Base-by-base conservation (phyloP, 2,888 invertebrate genomes). In the Andrena flavipes region DNA sequence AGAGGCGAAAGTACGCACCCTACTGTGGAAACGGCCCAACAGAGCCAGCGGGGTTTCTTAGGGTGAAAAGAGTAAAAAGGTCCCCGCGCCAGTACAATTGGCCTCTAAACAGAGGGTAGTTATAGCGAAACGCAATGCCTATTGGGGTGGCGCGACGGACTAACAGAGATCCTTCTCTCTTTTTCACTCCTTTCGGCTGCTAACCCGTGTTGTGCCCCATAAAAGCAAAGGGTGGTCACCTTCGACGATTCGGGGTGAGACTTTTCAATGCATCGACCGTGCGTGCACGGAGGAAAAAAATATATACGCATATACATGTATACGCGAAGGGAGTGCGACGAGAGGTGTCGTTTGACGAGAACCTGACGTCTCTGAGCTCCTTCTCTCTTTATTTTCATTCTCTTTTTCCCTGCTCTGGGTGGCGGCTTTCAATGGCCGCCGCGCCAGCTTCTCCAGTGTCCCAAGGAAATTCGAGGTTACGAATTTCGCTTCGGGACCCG, bases 71-170 rank as follows among this genome's bases (percentile, higher is more conserved):
- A 89, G 86, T 89, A 88, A 89, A 90, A 89, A 90, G 90, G 80
- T 84, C 88, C 87, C 88, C 84, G 85, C 90, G 85, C 80, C 86
- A 82, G 87, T 88, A 91, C 91, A 91, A 91, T 91, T 91, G 91
- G 88, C 90, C 89, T 90, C 91, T 91, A 92, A 92, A 92, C 91
- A 91, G 90, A 91, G 91, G 90, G 91, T 91, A 91, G 91, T 91
- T 91, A 91, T 89, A 89, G 89, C 87, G 90, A 91, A 91, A 91
- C 84, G 90, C 86, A 87, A 84, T 84, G 89, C 88, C 83, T 85
- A 78, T 81, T 83, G 85, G 87, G 84, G 84, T 76, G 85, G 80
- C 81, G 62, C 26, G 63, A 56, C 30, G 67, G 71, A 76, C 65
- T 71, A 54, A 65, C 42, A 16, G 30, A 23, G 67, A 54, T 72